Conservation (phyloP, 1,140 invertebrate species). For the Gonioctena quinquepunctata region DNA sequence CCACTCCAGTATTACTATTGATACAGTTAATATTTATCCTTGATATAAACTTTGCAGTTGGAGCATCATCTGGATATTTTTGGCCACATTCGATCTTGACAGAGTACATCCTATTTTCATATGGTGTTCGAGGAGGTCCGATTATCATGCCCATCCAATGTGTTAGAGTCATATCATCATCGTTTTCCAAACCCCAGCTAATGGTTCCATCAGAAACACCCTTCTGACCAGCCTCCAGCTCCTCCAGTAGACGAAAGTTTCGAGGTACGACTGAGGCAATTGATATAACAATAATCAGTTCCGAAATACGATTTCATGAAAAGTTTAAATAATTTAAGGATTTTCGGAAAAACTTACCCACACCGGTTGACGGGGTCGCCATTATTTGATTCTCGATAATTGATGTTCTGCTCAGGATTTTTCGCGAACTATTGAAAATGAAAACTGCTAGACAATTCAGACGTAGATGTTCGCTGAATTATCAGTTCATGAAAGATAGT, state of each 20-base stretch:
- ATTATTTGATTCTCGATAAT: too few species aligned
- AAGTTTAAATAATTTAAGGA: too few species aligned
- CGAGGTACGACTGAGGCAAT: constrained; percentile 85
- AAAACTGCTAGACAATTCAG: too few species aligned
- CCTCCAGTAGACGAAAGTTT: constrained; percentile 97
- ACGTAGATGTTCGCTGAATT: too few species aligned
- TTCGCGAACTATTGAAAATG: too few species aligned
- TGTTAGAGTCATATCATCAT: constrained; percentile 97
- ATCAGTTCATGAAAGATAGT: too few species aligned
- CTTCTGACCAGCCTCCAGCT: constrained; percentile 98
- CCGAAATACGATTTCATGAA: constrained; percentile 1
- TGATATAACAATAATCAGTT: constrained; percentile 1
- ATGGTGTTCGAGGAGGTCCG: constrained; percentile 96
- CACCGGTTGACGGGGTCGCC: constrained; percentile 55
- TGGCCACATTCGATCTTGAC: constrained; percentile 97
- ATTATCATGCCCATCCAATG: constrained; percentile 99
- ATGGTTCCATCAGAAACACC: constrained; percentile 98
- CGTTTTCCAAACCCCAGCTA: constrained; percentile 98
- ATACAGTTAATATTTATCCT: constrained; percentile 99
- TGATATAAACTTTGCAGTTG: constrained; percentile 92
- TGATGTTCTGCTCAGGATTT: too few species aligned
- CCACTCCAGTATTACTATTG: constrained; percentile 91
- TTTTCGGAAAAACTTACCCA: constrained; percentile 44
- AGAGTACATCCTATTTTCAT: constrained; percentile 99
- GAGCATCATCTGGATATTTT: constrained; percentile 95